phyloP scores from a whole-genome alignment of 2,797 vertebrate species.

The Pseudochaenichthys georgianus region DNA sequence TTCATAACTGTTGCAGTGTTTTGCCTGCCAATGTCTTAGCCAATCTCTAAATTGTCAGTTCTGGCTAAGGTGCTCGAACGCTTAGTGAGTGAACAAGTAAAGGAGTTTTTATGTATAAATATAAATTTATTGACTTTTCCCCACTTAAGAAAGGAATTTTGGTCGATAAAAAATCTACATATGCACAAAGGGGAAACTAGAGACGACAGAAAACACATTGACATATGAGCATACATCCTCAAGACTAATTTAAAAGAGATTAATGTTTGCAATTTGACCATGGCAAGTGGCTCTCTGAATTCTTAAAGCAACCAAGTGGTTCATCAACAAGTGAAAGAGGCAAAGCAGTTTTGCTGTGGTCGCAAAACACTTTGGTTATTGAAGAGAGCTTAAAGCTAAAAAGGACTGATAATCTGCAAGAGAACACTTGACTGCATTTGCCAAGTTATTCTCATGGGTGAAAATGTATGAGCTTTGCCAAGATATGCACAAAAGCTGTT shows the following conservation, averaged over 20 bases:
- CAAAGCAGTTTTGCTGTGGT: conserved; percentile 24
- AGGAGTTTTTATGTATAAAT: too few species aligned
- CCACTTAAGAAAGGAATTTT: background rate
- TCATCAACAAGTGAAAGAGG: conserved; percentile 32
- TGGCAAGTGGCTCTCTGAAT: conserved; percentile 1
- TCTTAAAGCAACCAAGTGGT: background rate
- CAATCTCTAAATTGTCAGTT: too few species aligned
- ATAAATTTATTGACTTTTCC: too few species aligned
- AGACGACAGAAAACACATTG: background rate
- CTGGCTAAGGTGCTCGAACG: too few species aligned
- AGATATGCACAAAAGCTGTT: conserved; percentile 50
- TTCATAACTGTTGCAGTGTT: background rate
- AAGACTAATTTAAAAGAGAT: conserved; percentile 18
- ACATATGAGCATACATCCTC: background rate
- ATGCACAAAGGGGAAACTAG: background rate
- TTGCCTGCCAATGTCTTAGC: background rate
- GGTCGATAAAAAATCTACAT: background rate
- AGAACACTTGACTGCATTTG: conserved; percentile 46
- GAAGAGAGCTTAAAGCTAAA: conserved; percentile 41
- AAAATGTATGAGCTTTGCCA: conserved; percentile 33
- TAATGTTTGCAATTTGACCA: conserved; percentile 18
- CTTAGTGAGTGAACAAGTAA: too few species aligned
- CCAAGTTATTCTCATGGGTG: conserved; percentile 44
- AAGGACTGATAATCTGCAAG: conserved; percentile 45
- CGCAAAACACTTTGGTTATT: conserved; percentile 44